These are phyloP conservation scores for Phalacrocorax aristotelis DNA, from an alignment of 2,113 vertebrate genomes.

Conservation along the genomic window DNA sequence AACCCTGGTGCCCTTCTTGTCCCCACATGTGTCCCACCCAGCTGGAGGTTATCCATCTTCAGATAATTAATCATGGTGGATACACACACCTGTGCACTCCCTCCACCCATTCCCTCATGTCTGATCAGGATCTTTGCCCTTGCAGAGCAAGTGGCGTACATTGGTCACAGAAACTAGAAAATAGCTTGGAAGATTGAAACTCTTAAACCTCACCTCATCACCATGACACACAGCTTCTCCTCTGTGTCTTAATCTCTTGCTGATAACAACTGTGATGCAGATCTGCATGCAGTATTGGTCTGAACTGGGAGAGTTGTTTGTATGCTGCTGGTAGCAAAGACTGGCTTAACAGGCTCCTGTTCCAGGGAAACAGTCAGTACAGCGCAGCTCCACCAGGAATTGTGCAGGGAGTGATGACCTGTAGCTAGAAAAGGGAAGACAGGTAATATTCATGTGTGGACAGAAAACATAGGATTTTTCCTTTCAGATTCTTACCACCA, in stretches of 20 bases:
- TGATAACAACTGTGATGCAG: not conserved
- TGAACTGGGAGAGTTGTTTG: not conserved
- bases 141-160: not conserved
- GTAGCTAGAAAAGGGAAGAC: not conserved
- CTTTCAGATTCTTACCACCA: not conserved
- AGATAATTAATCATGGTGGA: not conserved
- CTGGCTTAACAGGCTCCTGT: not conserved
- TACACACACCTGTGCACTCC: not conserved
- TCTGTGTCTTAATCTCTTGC: not conserved
- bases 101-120: not conserved
- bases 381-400: not conserved
- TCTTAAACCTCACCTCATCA: rapidly evolving
- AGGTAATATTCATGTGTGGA: not conserved
- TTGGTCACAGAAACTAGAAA: not conserved
- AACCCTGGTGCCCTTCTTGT: not conserved
- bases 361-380: not conserved
- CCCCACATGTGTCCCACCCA: rapidly evolving
- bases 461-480: not conserved
- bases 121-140: not conserved
- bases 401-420: not conserved
- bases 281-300: not conserved
- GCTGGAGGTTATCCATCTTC: not conserved
- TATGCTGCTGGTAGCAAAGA: not conserved
- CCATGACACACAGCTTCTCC: rapidly evolving
- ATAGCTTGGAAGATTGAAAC: not conserved